Percentiles rank a stretch among this genome's conserved stretches.
Conservation (phyloP, 1,140 invertebrate species). For the Solenopsis fugax region DNA sequence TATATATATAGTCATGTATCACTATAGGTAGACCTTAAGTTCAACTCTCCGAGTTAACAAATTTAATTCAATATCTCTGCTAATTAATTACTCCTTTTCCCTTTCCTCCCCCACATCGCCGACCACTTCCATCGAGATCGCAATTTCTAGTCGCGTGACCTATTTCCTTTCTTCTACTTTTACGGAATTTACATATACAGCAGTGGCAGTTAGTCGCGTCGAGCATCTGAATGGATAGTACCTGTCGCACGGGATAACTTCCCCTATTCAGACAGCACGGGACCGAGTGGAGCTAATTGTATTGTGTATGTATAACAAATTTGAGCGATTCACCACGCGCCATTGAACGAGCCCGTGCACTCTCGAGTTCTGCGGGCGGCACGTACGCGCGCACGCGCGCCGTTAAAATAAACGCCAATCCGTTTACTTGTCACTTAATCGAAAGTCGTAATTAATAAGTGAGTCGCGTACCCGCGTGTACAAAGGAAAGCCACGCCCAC, state of each 20-base stretch:
- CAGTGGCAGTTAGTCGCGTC: slow-evolving; percentile 28
- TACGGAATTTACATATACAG: slow-evolving; percentile 44
- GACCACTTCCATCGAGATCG: background rate
- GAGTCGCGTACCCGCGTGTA: slow-evolving; percentile 29
- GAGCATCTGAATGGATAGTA: slow-evolving; percentile 2
- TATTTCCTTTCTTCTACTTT: background rate
- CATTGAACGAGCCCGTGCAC: slow-evolving; percentile 15
- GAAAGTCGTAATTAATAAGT: slow-evolving; percentile 41
- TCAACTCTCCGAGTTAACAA: slow-evolving; percentile 59
- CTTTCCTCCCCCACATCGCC: background rate
- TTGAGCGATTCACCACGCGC: slow-evolving; percentile 67
- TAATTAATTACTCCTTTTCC: slow-evolving; percentile 34
- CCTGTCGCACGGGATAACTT: slow-evolving; percentile 3
- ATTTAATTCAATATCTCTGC: slow-evolving; percentile 54
- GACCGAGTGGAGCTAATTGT: slow-evolving; percentile 49
- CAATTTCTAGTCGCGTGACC: slow-evolving; percentile 37
- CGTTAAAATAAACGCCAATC: slow-evolving; percentile 35
- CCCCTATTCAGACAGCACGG: background rate
- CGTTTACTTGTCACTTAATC: slow-evolving; percentile 34
- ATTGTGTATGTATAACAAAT: slow-evolving; percentile 53
- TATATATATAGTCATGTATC: slow-evolving; percentile 28
- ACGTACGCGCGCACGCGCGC: background rate
- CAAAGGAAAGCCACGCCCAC: slow-evolving; percentile 28
- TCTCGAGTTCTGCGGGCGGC: background rate
- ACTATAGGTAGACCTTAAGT: slow-evolving; percentile 53